These are phyloP conservation scores for Colletes latitarsis DNA, from an alignment of 1,140 invertebrate genomes.

Conservation along the genomic window DNA sequence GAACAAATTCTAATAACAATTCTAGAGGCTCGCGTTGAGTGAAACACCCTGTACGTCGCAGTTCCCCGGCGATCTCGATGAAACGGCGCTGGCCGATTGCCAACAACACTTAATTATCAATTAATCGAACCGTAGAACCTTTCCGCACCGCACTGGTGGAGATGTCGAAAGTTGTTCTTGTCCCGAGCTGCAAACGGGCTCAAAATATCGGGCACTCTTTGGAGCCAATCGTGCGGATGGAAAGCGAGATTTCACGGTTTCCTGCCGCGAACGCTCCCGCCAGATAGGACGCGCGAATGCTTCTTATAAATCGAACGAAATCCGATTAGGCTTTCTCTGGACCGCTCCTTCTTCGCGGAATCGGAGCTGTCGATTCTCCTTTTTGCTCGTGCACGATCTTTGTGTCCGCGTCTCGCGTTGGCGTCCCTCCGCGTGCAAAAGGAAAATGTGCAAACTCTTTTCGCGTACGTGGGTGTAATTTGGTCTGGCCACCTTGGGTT, in stretches of 20 bases:
- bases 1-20: too few species aligned
- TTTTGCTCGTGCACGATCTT: slow-evolving; percentile 15
- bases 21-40: too few species aligned
- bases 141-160: slow-evolving; percentile 18
- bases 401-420: slow-evolving; percentile 23
- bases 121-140: slow-evolving; percentile 40
- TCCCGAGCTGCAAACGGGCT: slow-evolving; percentile 33
- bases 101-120: slow-evolving; percentile 57
- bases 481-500: too few species aligned
- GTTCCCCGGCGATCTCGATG: background rate
- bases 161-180: slow-evolving; percentile 48
- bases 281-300: slow-evolving; percentile 25
- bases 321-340: slow-evolving; percentile 41
- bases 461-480: background rate
- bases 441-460: background rate
- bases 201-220: slow-evolving; percentile 43
- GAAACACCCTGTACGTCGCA: too few species aligned
- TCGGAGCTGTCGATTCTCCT: slow-evolving; percentile 24
- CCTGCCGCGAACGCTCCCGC: slow-evolving; percentile 35
- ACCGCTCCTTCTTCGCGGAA: slow-evolving; percentile 9
- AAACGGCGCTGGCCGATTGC: background rate
- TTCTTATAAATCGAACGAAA: slow-evolving; percentile 49
- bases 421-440: background rate
- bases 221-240: slow-evolving; percentile 59
- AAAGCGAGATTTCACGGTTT: slow-evolving; percentile 73